These are phyloP conservation scores for Subanguina moxae DNA, from an alignment of 1,140 invertebrate genomes.

Conservation along the genomic window DNA sequence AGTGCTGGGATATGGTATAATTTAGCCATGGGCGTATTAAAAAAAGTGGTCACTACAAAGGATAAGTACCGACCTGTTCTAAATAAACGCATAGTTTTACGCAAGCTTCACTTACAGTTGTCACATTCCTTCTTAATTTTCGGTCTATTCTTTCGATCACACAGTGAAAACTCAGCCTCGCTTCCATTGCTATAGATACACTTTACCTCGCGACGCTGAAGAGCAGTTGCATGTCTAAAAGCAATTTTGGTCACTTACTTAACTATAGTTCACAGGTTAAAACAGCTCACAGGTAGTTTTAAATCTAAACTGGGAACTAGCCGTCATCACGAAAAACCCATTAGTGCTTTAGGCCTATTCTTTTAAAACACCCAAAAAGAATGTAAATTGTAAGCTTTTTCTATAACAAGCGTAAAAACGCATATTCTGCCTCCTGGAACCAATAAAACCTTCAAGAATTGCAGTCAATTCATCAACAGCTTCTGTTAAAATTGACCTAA, in stretches of 20 bases:
- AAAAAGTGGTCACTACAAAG: too few relatives aligned
- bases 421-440: too few relatives aligned
- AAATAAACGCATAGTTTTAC: too few relatives aligned
- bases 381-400: too few relatives aligned
- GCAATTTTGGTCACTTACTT: background rate
- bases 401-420: conserved; percentile 1
- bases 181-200: conserved; percentile 53
- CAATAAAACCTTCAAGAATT: conserved; percentile 1
- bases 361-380: too few relatives aligned
- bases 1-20: too few relatives aligned
- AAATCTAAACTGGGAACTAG: too few relatives aligned
- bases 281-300: too few relatives aligned
- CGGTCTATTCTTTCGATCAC: conserved; percentile 49
- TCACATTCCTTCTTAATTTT: conserved; percentile 52
- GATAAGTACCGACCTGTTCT: too few relatives aligned
- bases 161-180: conserved; percentile 38
- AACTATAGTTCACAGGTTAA: background rate
- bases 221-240: background rate
- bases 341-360: too few relatives aligned
- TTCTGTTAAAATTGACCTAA: conserved; percentile 27
- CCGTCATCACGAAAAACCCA: too few relatives aligned
- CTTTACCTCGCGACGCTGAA: conserved; percentile 40
- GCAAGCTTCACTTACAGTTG: conserved; percentile 42
- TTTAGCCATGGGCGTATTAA: too few relatives aligned
- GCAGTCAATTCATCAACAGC: conserved; percentile 9